Evolutionary conservation across 2,113 vertebrate species (phyloP).

Genomic region (Tonatia bakeri): DNA sequence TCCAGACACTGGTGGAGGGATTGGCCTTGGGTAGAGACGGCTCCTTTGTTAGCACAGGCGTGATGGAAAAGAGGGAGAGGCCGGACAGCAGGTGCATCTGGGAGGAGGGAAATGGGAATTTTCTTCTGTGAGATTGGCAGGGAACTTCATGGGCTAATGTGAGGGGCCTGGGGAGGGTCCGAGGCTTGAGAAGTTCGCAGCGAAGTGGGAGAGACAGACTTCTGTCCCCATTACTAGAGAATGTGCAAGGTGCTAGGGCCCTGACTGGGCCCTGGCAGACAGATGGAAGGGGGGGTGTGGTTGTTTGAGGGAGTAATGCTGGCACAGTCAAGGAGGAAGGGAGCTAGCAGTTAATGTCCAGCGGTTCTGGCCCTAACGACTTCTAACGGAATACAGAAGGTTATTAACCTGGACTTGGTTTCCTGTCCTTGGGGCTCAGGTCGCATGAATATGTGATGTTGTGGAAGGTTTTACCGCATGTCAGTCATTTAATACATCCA

Average conservation of each 20-base stretch:
- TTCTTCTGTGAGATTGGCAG: not conserved
- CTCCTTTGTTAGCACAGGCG: not conserved
- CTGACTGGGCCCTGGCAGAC: not conserved
- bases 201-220: not conserved
- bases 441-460: not conserved
- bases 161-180: not conserved
- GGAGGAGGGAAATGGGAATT: not conserved
- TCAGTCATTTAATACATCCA: slow-evolving; percentile 8
- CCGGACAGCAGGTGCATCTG: not conserved
- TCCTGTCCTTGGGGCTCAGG: not conserved
- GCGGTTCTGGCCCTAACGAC: not conserved
- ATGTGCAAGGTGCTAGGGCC: not conserved
- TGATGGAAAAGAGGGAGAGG: fast-evolving
- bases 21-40: not conserved
- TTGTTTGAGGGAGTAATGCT: not conserved
- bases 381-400: not conserved
- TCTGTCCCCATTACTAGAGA: not conserved
- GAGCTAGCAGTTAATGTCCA: not conserved
- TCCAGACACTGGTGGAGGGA: not conserved
- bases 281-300: too few species aligned
- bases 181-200: not conserved
- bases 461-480: not conserved
- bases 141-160: not conserved
- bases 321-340: not conserved
- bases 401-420: not conserved